A percentile compares a stretch with the other conserved stretches of the same genome.
Evolutionary conservation across 2,113 vertebrate species (phyloP).

Genomic region (Bagarius yarrelli): DNA sequence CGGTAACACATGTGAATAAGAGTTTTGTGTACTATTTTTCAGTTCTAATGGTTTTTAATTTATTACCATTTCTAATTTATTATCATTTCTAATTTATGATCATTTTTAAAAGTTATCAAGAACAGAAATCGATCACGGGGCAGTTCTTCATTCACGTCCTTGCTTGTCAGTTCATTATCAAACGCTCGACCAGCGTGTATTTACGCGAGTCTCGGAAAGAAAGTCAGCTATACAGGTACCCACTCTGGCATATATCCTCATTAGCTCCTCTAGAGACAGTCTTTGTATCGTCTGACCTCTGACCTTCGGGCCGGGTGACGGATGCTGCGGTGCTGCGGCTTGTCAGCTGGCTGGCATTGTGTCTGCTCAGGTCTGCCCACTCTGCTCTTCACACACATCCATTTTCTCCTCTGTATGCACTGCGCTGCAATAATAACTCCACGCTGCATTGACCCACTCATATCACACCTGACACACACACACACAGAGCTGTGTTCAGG

Average conservation of each 20-base stretch:
- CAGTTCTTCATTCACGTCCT: slow-evolving; percentile 21
- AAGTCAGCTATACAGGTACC: slow-evolving; percentile 18
- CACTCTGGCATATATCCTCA: slow-evolving; percentile 49
- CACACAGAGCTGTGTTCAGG: slow-evolving; percentile 18
- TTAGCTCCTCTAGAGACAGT: slow-evolving; percentile 47
- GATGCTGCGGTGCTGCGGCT: slow-evolving; percentile 44
- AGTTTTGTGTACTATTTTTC: too few species aligned
- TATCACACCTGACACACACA: not conserved
- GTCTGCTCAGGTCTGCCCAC: slow-evolving; percentile 37
- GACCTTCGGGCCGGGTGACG: slow-evolving; percentile 48
- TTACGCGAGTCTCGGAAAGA: not conserved
- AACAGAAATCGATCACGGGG: slow-evolving; percentile 18
- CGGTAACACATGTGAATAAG: too few species aligned
- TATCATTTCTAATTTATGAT: too few species aligned
- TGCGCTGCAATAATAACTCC: slow-evolving; percentile 17
- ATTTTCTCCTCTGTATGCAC: slow-evolving; percentile 18
- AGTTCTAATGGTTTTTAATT: too few species aligned
- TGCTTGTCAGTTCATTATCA: slow-evolving; percentile 44
- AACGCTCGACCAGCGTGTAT: slow-evolving; percentile 3
- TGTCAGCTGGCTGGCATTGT: slow-evolving; percentile 40
- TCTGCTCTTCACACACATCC: slow-evolving; percentile 29
- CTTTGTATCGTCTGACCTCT: slow-evolving; percentile 28
- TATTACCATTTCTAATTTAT: too few species aligned
- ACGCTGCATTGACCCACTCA: not conserved
- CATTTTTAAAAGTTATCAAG: too few species aligned